Base-by-base conservation (phyloP, 2,797 vertebrate genomes). In the Sebastes alutus region DNA sequence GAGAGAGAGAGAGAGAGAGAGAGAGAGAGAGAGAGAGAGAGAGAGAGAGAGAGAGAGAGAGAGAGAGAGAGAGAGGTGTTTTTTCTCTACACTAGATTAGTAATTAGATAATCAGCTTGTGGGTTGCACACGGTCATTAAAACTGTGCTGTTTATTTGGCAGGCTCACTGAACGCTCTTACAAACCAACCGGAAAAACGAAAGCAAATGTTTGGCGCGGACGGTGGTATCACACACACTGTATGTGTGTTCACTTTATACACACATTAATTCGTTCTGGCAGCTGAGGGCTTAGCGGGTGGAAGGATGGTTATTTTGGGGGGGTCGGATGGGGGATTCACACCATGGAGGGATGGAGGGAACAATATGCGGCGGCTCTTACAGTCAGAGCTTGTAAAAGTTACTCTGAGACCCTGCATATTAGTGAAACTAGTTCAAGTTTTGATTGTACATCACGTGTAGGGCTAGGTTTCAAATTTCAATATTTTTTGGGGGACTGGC, bases 41-140 rank as follows among this genome's bases (percentile, higher is more conserved):
- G 23, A 27, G 58, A 4, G 58, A 74, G 16, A 38, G 4, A 9
- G 42, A 18, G 70, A 23, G 42, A 5, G 16, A 55, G 16, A 33
- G 32, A 72, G 8, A 42, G 33, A 49, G 35, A 71, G 32, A 33
- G 32, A 64, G 22, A 29, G 33, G 23, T 73, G 29, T 60, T 72
- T 62, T 63, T 61, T 58, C 52, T 68, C 32, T 64, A 56, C 35
- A 79, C 61, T 65, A 78, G 49, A 86, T 87, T 69, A 72, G 80
- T 89, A 92, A 93, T 95, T 86, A 89, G 80, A 88, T 93, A 92
- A 94, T 91, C 62, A 84, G 56, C 82, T 76, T 75, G 85, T 74
- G 76, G 88, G 81, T 60, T 83, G 79, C 78, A 87, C 75, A 63
- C 49, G 25, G 55, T 90, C 80, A 86, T 93, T 89, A 92, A 92